Evolutionary conservation across 2,113 vertebrate species (phyloP).

Genomic region (Atlantisia rogersi): DNA sequence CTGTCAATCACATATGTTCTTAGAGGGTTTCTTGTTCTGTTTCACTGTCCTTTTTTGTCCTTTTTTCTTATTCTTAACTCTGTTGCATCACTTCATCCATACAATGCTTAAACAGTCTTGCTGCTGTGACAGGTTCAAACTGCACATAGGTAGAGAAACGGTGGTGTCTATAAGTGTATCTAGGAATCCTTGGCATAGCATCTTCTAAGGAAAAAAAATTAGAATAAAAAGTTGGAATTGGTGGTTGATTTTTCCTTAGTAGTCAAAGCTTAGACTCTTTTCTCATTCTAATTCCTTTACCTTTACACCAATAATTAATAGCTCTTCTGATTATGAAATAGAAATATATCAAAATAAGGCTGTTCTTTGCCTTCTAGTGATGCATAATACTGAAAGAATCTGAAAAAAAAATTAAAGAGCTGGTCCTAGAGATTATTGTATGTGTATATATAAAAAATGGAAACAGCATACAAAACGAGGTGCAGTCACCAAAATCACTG

Average conservation of each 20-base stretch:
- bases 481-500: not conserved
- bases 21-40: not conserved
- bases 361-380: not conserved
- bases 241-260: not conserved
- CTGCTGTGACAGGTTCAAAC: not conserved
- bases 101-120: not conserved
- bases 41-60: not conserved
- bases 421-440: not conserved
- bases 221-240: not conserved
- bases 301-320: not conserved
- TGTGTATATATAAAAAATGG: not conserved
- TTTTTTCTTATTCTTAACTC: not conserved
- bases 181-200: not conserved
- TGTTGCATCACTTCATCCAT: not conserved
- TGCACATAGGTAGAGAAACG: not conserved
- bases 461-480: not conserved
- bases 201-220: not conserved
- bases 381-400: not conserved
- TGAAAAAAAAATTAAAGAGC: not conserved
- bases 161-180: not conserved
- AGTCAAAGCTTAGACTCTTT: not conserved
- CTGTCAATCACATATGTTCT: not conserved
- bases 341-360: not conserved
- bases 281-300: not conserved
- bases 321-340: not conserved